Conservation (phyloP, 1,140 invertebrate genomes). For the Drosophila lacertosa region DNA sequence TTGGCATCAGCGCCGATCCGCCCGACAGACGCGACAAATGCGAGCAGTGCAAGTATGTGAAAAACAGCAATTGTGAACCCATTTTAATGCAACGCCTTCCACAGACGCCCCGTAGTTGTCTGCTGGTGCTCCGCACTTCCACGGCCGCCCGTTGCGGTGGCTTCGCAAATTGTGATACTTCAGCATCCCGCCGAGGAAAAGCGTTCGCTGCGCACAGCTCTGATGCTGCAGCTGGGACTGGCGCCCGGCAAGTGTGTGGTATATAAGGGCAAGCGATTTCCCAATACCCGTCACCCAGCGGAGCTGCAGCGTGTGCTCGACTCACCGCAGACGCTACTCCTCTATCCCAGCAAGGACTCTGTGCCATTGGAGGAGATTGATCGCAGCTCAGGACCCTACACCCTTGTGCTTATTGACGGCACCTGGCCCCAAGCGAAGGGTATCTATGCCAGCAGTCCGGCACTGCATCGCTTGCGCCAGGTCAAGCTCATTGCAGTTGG, state of each 20-base stretch:
- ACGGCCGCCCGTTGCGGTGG: conserved; percentile 87
- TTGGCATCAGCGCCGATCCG: conserved; percentile 89
- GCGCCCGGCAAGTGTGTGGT: conserved; percentile 90
- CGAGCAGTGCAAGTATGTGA: conserved; percentile 88
- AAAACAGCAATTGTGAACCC: background rate
- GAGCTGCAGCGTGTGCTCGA: conserved; percentile 88
- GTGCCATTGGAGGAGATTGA: conserved; percentile 84
- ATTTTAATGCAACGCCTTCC: conserved; percentile 51
- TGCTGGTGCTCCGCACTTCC: conserved; percentile 95
- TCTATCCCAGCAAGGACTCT: conserved; percentile 93
- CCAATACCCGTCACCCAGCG: conserved; percentile 87
- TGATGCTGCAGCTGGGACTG: conserved; percentile 92
- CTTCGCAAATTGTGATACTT: conserved; percentile 91
- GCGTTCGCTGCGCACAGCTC: conserved; percentile 93
- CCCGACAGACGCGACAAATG: conserved; percentile 89
- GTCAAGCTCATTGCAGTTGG: conserved; percentile 90
- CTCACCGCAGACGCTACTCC: conserved; percentile 89
- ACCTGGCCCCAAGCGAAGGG: conserved; percentile 97
- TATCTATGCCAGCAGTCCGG: conserved; percentile 90
- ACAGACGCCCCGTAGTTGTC: conserved; percentile 92
- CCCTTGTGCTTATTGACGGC: conserved; percentile 94
- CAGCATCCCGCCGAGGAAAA: conserved; percentile 97
- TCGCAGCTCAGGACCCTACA: conserved; percentile 86
- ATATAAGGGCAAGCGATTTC: conserved; percentile 94
- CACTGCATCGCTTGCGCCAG: conserved; percentile 88